Percentiles rank a stretch among this genome's conserved stretches.
phyloP scores from a whole-genome alignment of 2,113 vertebrate genomes.

The Megaceryle torquata region DNA sequence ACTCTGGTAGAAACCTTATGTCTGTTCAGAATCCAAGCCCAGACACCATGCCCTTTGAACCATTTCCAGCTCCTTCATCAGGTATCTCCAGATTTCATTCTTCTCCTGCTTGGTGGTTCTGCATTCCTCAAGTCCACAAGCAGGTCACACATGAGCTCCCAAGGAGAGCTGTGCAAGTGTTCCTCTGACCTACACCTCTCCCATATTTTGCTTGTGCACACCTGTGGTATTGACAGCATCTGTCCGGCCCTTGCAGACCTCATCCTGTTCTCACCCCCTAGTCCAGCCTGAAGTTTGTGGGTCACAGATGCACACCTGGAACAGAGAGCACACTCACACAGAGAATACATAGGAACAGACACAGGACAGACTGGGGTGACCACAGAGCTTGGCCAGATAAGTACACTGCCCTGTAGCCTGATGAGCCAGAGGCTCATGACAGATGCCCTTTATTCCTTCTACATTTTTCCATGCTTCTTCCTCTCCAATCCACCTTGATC shows the following conservation, averaged over 20 bases:
- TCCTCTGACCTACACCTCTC: background rate
- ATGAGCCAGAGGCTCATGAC: background rate
- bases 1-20: background rate
- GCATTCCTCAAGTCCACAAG: background rate
- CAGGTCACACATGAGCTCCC: background rate
- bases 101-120: background rate
- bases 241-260: background rate
- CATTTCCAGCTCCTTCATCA: background rate
- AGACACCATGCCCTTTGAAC: fast-evolving
- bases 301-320: background rate
- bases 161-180: background rate
- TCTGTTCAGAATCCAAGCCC: background rate
- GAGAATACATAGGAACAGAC: background rate
- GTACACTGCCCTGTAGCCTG: background rate
- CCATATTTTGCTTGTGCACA: background rate
- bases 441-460: background rate
- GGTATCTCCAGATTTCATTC: background rate
- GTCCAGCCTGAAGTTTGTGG: background rate
- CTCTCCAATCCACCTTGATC: background rate
- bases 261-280: background rate
- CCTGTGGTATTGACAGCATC: background rate
- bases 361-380: background rate
- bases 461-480: background rate
- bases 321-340: background rate
- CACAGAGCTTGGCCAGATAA: background rate